Base-by-base conservation (phyloP, 2,888 invertebrate species). In the Sarcophaga carnaria region DNA sequence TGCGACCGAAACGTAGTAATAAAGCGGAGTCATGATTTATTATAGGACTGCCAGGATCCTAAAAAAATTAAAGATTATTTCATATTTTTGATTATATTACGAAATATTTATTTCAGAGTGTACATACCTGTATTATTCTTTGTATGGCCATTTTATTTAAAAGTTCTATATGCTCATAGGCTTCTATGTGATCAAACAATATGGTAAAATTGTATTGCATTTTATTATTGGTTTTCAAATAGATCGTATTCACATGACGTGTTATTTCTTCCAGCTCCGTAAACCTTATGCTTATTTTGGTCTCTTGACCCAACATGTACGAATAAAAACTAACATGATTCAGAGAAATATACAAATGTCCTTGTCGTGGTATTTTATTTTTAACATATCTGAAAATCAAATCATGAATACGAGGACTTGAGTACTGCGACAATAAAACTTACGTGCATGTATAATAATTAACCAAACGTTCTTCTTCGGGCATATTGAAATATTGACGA, bases 131-230 rank as follows among this genome's bases (percentile, higher is more conserved):
- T 82, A 93, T 93, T 69, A 92, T 88, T 96, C 97, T 96, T 95
- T 98, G 98, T 96, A 99, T 99, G 82, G 99, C 99, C 94, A 99
- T 96, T 94, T 99, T 99, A 78, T 98, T 98, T 64, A 99, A 94
- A 93, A 99, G 99, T 91, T 98, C 97, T 96, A 99, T 98, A 89
- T 99, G 93, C 20, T 96, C 95, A 93, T 97, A 98, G 0, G 98
- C 98, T 93, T 99, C 99, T 79, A 95, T 96, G 92, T 97, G 97
- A 92, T 96, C 97, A 89, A 98, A 94, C 91, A 99, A 97, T 96
- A 99, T 96, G 11, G 97, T 98, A 94, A 99, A 99, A 92, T 96
- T 96, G 94, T 97, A 97, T 94, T 97, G 95, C 83, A 94, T 94
- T 90, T 96, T 96, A 90, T 98, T 97, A 88, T 98, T 95, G 0